phyloP scores from a whole-genome alignment of 2,797 vertebrate species.

The Phrynocephalus vlangalii region DNA sequence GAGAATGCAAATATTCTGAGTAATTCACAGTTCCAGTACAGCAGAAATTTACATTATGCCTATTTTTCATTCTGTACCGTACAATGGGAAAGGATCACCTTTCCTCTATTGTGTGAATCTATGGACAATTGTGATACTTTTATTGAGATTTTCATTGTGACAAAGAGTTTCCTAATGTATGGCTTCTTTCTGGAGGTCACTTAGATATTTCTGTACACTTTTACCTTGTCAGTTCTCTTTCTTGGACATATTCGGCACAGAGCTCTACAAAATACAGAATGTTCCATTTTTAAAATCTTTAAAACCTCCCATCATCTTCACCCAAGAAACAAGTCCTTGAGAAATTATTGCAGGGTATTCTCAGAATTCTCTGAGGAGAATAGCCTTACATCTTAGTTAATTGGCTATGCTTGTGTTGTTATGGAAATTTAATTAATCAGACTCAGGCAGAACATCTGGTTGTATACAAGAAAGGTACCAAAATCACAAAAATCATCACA shows the following conservation, averaged over 20 bases:
- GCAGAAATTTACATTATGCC: constrained; percentile 8
- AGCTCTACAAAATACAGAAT: constrained; percentile 12
- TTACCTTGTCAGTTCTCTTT: background rate
- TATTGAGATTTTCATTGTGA: background rate
- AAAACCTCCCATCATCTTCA: background rate
- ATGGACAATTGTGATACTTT: constrained; percentile 1
- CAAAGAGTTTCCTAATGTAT: background rate
- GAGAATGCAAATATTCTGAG: background rate
- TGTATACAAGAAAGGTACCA: constrained; percentile 41
- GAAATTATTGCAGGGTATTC: constrained; percentile 48
- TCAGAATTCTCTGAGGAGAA: constrained; percentile 41
- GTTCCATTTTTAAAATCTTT: constrained; percentile 27
- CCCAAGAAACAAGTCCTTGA: constrained; percentile 37
- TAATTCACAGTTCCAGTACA: constrained; percentile 2
- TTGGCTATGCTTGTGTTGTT: constrained; percentile 53
- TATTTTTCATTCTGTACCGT: background rate
- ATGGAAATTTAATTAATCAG: constrained; percentile 61
- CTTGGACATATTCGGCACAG: constrained; percentile 12
- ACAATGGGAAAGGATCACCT: background rate
- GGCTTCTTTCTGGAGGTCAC: background rate
- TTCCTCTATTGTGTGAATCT: background rate
- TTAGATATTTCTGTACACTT: background rate
- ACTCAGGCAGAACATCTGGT: constrained; percentile 56
- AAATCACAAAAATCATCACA: constrained; percentile 26
- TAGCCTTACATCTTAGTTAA: constrained; percentile 52